Percentiles rank a stretch among this genome's conserved stretches.
Conservation (phyloP, 2,797 vertebrate species). For the Phrynocephalus forsythii region DNA sequence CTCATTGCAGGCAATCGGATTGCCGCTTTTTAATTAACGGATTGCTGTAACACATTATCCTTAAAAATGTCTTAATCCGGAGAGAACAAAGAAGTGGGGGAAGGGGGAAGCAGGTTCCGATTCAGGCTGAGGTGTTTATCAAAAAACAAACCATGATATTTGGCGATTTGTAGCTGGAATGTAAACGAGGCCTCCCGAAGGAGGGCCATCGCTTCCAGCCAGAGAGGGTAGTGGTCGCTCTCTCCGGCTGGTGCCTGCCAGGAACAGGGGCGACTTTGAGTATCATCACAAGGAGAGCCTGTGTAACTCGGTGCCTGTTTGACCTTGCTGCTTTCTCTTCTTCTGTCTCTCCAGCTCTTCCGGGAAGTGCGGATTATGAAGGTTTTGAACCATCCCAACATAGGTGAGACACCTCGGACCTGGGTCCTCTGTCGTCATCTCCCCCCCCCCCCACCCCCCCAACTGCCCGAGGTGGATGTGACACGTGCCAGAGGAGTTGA, state of each 20-base stretch:
- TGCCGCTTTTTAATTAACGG: constrained; percentile 9
- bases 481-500: no score
- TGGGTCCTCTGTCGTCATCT: fast-evolving
- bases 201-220: neutral
- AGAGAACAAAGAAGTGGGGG: neutral
- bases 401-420: constrained; percentile 83
- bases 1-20: constrained; percentile 16
- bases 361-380: constrained; percentile 98
- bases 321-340: neutral
- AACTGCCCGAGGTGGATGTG: no score
- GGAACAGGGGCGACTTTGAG: neutral
- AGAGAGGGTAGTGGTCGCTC: no score
- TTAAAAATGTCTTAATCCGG: constrained; percentile 12
- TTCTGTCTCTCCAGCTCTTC: constrained; percentile 84
- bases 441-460: no score
- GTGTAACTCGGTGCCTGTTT: neutral
- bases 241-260: no score
- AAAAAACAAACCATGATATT: no score
- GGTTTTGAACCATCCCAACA: constrained; percentile 94
- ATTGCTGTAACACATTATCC: constrained; percentile 3
- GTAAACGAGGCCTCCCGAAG: no score
- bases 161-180: neutral
- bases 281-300: neutral
- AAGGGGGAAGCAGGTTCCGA: neutral
- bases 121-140: neutral